Base-by-base conservation (phyloP, 2,797 vertebrate species). In the Myiothlypis chrysogaster region DNA sequence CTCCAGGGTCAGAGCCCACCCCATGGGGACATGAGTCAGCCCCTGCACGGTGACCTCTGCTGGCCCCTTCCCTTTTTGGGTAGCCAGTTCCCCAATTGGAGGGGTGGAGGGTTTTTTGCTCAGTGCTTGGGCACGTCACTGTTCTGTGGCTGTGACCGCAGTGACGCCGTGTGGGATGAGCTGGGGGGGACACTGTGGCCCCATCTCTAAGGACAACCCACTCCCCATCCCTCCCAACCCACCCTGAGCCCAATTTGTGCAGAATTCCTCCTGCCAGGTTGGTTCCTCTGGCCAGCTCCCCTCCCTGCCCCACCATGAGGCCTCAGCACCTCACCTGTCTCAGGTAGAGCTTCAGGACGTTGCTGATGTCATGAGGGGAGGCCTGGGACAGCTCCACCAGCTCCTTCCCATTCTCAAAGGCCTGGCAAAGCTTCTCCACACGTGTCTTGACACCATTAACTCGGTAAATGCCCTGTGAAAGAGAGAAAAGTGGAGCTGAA, bases 371-470 rank as follows among this genome's bases (percentile, higher is more conserved):
- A 0, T 99, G 99, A 0, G 99, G 99, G 0, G 98, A 99, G 47
- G 99, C 99, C 97, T 99, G 99, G 0, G 99, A 99, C 80, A 99
- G 97, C 93, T 99, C 99, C 60, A 99, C 99, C 94, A 99, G 97
- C 93, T 99, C 99, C 77, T 99, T 99, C 57, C 99, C 99, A 0
- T 99, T 99, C 97, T 99, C 99, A 87, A 99, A 99, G 1, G 99
- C 99, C 97, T 99, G 99, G 93, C 99, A 99, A 65, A 99, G 98
- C 96, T 99, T 99, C 97, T 99, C 99, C 95, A 99, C 99, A 0
- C 99, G 98, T 0, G 99, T 99, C 97, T 99, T 99, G 83, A 99
- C 99, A 0, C 99, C 99, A 0, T 99, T 99, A 24, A 99, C 99
- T 6, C 99, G 98, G 96, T 99, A 99, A 95, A 99, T 99, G 80